A percentile compares a stretch with the other conserved stretches of the same genome.
Evolutionary conservation across 2,113 vertebrate species (phyloP).

Genomic region (Micronycteris hirsuta): DNA sequence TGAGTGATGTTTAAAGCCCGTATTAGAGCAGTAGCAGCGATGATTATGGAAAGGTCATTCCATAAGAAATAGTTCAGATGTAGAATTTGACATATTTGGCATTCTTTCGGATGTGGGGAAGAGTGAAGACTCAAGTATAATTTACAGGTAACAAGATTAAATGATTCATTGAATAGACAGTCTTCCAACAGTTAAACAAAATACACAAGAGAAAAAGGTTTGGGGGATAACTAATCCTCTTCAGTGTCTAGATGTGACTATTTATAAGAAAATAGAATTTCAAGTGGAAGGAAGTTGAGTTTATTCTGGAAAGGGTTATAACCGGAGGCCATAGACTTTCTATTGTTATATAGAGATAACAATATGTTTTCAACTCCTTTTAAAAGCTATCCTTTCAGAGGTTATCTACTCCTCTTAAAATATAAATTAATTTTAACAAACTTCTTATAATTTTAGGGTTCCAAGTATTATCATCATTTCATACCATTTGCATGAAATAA

Average conservation of each 20-base stretch:
- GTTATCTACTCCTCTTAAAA: not conserved
- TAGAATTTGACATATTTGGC: not conserved
- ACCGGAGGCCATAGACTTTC: not conserved
- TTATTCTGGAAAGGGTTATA: not conserved
- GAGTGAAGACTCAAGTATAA: not conserved
- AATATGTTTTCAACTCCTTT: not conserved
- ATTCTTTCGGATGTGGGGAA: not conserved
- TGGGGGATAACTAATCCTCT: not conserved
- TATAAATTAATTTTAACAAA: not conserved
- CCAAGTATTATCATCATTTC: not conserved
- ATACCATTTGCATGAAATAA: not conserved
- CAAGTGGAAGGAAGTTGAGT: not conserved
- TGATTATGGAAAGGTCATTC: not conserved
- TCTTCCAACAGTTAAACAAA: not conserved
- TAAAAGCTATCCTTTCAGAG: not conserved
- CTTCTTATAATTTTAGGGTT: not conserved
- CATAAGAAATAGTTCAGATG: not conserved
- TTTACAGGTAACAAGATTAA: not conserved
- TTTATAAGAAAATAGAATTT: not conserved
- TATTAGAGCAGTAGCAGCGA: not conserved
- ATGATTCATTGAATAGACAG: not conserved
- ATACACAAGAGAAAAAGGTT: not conserved
- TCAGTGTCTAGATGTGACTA: not conserved
- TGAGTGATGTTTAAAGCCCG: not conserved
- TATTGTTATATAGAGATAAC: not conserved